Conservation (phyloP, 2,113 vertebrate species). For the Phrynocephalus versicolor region DNA sequence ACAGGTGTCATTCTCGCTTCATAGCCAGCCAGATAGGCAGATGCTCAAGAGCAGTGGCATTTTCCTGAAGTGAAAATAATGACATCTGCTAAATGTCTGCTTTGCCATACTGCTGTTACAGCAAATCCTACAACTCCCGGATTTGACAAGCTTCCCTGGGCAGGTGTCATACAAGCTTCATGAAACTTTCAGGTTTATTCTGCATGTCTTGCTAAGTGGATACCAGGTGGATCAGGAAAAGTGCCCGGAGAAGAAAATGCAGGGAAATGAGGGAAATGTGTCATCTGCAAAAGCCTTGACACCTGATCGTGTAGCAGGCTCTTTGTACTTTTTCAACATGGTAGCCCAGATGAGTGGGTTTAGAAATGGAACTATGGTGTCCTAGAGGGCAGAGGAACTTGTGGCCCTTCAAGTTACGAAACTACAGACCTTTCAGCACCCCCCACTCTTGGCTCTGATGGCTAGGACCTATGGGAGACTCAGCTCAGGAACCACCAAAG, state of each 20-base stretch:
- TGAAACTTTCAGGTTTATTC: not conserved
- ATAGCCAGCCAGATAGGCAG: not conserved
- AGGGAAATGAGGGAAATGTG: not conserved
- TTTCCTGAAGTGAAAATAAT: accelerated
- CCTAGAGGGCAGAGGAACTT: not conserved
- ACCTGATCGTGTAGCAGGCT: not conserved
- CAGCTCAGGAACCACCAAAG: not conserved
- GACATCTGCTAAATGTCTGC: not conserved
- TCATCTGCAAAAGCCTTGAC: not conserved
- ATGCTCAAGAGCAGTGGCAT: too few relatives aligned
- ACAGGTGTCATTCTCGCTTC: not conserved
- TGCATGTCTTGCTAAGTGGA: not conserved
- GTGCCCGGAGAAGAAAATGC: not conserved
- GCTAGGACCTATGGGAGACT: not conserved
- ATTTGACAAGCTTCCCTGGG: not conserved
- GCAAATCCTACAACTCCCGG: not conserved
- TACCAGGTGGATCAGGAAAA: not conserved
- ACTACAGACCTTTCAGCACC: too few relatives aligned
- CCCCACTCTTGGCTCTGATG: not conserved
- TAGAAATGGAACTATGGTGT: not conserved
- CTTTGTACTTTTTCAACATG: not conserved
- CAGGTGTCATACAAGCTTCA: not conserved
- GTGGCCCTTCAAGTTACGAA: too few relatives aligned
- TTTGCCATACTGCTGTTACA: not conserved
- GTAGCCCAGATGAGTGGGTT: not conserved